phyloP scores from a whole-genome alignment of 2,113 vertebrate genomes.

The Callaeas wilsoni region DNA sequence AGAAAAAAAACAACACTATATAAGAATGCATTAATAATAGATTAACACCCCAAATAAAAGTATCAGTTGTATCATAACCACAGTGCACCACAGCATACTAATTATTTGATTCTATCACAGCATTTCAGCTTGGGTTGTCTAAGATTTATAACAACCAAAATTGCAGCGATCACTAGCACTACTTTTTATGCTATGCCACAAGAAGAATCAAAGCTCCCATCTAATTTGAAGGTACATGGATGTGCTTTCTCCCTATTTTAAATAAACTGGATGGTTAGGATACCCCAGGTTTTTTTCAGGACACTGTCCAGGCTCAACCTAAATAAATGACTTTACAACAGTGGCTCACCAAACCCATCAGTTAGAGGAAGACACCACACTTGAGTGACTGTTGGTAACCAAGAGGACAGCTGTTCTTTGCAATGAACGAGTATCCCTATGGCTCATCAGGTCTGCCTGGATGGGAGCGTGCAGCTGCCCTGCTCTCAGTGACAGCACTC shows the following conservation, averaged over 20 bases:
- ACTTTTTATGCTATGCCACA: background rate
- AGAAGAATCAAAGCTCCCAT: background rate
- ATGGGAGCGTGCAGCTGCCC: rapidly evolving
- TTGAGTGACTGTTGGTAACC: background rate
- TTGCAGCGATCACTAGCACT: rapidly evolving
- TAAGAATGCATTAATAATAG: background rate
- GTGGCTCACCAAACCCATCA: background rate
- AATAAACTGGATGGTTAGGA: background rate
- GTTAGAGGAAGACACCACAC: background rate
- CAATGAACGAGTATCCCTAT: background rate
- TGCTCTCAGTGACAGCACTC: background rate
- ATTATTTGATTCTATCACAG: background rate
- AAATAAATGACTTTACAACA: background rate
- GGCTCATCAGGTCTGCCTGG: background rate
- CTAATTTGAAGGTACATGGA: background rate
- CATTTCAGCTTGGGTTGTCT: background rate
- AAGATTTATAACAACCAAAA: background rate
- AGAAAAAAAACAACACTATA: background rate
- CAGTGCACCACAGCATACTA: background rate
- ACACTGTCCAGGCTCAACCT: background rate
- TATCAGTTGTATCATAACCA: background rate
- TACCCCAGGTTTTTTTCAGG: background rate
- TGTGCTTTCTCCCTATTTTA: background rate
- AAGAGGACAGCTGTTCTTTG: background rate
- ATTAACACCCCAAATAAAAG: background rate